Percentiles rank a stretch among this genome's conserved stretches.
Evolutionary conservation across 2,888 invertebrate species (phyloP).

Genomic region (Heliconius aoede): DNA sequence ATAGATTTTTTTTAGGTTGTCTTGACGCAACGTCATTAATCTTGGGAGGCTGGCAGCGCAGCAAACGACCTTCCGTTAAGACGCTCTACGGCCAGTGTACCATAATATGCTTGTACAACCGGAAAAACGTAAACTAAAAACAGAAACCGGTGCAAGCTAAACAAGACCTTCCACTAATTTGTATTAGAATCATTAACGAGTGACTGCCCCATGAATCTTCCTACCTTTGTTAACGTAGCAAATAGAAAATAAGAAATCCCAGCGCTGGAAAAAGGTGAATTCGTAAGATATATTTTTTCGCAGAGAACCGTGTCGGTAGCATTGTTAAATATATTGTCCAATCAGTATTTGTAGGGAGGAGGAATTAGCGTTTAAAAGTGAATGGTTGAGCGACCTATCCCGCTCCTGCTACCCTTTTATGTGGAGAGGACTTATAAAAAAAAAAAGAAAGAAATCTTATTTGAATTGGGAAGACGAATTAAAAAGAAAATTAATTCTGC

Average conservation of each 20-base stretch:
- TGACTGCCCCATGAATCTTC: slow-evolving; percentile 57
- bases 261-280: slow-evolving; percentile 68
- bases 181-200: slow-evolving; percentile 74
- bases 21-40: slow-evolving; percentile 80
- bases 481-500: slow-evolving; percentile 80
- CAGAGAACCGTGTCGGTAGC: slow-evolving; percentile 76
- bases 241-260: slow-evolving; percentile 77
- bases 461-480: slow-evolving; percentile 82
- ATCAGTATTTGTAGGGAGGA: slow-evolving; percentile 77
- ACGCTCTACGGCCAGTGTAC: slow-evolving; percentile 76
- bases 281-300: slow-evolving; percentile 78
- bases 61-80: slow-evolving; percentile 82
- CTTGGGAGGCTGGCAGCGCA: slow-evolving; percentile 79
- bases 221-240: slow-evolving; percentile 66
- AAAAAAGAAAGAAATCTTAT: slow-evolving; percentile 80
- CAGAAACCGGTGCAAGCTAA: slow-evolving; percentile 66
- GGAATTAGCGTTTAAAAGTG: slow-evolving; percentile 78
- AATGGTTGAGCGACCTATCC: slow-evolving; percentile 68
- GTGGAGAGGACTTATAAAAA: slow-evolving; percentile 72
- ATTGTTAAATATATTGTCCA: slow-evolving; percentile 83
- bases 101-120: slow-evolving; percentile 74
- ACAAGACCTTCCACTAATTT: slow-evolving; percentile 75
- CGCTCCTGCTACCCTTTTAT: slow-evolving; percentile 80
- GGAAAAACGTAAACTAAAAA: slow-evolving; percentile 70
- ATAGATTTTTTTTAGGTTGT: slow-evolving; percentile 67